A percentile compares a stretch with the other conserved stretches of the same genome.
Conservation (phyloP, 2,888 invertebrate species). For the Parthenolecanium corni region DNA sequence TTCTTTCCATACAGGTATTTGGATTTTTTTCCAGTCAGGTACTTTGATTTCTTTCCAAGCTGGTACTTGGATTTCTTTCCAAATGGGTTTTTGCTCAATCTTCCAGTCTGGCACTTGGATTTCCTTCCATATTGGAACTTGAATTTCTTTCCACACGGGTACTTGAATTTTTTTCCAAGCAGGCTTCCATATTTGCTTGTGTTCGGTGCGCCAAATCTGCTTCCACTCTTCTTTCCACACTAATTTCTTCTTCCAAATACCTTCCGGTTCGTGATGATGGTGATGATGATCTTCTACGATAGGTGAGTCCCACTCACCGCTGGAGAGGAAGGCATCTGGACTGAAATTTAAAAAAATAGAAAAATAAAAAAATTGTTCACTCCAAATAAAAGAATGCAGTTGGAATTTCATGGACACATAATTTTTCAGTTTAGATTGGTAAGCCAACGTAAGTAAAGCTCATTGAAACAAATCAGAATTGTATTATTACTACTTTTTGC, state of each 20-base stretch:
- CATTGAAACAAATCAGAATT: too few relatives aligned
- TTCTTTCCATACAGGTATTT: conserved; percentile 53
- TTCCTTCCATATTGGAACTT: conserved; percentile 61
- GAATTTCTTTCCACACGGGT: conserved; percentile 42
- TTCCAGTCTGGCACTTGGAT: conserved; percentile 68
- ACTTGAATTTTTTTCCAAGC: conserved; percentile 64
- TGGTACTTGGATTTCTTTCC: conserved; percentile 57
- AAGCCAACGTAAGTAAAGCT: too few relatives aligned
- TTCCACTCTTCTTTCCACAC: conserved; percentile 75
- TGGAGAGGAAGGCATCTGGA: conserved; percentile 15
- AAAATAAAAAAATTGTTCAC: too few relatives aligned
- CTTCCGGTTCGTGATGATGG: conserved; percentile 30
- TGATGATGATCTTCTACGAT: conserved; percentile 18
- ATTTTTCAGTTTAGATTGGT: too few relatives aligned
- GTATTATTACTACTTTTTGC: too few relatives aligned
- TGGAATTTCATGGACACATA: too few relatives aligned
- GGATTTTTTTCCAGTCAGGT: conserved; percentile 56
- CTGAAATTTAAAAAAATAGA: conserved; percentile 21
- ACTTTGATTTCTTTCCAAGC: conserved; percentile 60
- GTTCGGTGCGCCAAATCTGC: conserved; percentile 52
- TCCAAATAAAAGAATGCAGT: too few relatives aligned
- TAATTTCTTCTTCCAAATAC: conserved; percentile 57
- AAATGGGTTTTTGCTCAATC: conserved; percentile 58
- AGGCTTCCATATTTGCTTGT: conserved; percentile 59
- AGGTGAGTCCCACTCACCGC: conserved; percentile 15